These are phyloP conservation scores for Melinaea menophilus DNA, from an alignment of 2,888 invertebrate genomes.

Conservation along the genomic window DNA sequence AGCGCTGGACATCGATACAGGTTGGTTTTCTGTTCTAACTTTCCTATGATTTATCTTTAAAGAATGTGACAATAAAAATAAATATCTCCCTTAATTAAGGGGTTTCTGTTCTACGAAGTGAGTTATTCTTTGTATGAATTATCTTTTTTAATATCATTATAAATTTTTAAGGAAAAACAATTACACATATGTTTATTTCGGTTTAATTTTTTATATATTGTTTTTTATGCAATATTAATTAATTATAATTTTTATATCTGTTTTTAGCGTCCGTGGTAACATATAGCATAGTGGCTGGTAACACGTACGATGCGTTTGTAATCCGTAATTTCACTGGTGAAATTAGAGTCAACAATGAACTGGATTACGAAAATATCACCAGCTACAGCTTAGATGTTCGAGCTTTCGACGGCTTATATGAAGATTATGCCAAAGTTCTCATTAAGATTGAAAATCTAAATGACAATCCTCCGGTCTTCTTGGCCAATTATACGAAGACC, in stretches of 20 bases:
- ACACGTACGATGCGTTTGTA: slow-evolving; percentile 89
- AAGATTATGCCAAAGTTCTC: slow-evolving; percentile 89
- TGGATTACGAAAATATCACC: slow-evolving; percentile 92
- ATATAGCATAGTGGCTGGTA: slow-evolving; percentile 93
- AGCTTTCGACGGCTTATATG: slow-evolving; percentile 90
- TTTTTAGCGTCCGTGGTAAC: slow-evolving; percentile 85
- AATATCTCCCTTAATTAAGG: too few relatives aligned
- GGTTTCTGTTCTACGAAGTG: too few relatives aligned
- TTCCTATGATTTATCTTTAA: slow-evolving; percentile 32
- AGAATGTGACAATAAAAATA: slow-evolving; percentile 8
- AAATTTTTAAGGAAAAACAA: too few relatives aligned
- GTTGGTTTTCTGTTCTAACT: slow-evolving; percentile 36
- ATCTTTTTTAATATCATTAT: too few relatives aligned
- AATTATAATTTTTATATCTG: slow-evolving; percentile 9
- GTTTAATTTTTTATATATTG: slow-evolving; percentile 2
- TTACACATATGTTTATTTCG: background rate
- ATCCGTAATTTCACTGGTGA: slow-evolving; percentile 92
- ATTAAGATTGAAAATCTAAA: slow-evolving; percentile 94
- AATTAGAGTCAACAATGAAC: slow-evolving; percentile 85
- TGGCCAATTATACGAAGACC: slow-evolving; percentile 83
- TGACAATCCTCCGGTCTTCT: slow-evolving; percentile 93
- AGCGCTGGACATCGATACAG: slow-evolving; percentile 92
- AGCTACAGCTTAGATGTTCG: slow-evolving; percentile 89
- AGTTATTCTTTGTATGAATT: too few relatives aligned
- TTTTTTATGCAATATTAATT: slow-evolving; percentile 1